Evolutionary conservation across 2,797 vertebrate species (phyloP).

Genomic region (Pyrocephalus nanus): DNA sequence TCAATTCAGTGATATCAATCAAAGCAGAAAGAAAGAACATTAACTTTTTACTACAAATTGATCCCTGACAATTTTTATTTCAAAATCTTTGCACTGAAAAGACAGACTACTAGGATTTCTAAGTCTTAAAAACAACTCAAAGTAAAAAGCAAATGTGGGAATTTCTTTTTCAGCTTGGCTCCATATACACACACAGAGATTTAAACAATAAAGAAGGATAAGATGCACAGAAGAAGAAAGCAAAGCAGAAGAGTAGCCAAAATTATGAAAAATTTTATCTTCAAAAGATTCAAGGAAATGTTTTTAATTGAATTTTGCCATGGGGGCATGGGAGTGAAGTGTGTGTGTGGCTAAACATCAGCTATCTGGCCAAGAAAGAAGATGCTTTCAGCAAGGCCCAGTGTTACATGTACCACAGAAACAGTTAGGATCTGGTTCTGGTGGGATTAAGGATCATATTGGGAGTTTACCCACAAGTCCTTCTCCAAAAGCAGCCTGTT

Average conservation of each 20-base stretch:
- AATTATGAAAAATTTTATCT: not conserved
- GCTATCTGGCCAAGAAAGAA: not conserved
- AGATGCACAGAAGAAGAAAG: not conserved
- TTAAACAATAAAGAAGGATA: not conserved
- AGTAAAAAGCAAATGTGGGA: not conserved
- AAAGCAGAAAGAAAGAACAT: not conserved
- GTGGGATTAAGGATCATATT: not conserved
- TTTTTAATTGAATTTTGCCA: not conserved
- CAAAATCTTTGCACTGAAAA: not conserved
- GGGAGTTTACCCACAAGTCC: not conserved
- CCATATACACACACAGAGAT: too few species aligned
- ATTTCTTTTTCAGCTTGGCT: not conserved
- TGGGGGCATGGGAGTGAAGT: rapidly evolving
- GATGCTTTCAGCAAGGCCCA: not conserved
- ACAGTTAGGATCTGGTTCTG: not conserved
- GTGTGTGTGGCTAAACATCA: rapidly evolving
- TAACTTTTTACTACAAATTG: not conserved
- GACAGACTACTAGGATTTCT: not conserved
- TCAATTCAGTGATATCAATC: not conserved
- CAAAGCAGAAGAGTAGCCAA: not conserved
- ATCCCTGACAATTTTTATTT: not conserved
- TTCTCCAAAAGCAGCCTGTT: not conserved
- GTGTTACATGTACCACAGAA: not conserved
- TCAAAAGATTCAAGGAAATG: not conserved
- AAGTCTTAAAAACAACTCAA: not conserved